phyloP scores from a whole-genome alignment of 2,113 vertebrate species.

The Phalacrocorax aristotelis region DNA sequence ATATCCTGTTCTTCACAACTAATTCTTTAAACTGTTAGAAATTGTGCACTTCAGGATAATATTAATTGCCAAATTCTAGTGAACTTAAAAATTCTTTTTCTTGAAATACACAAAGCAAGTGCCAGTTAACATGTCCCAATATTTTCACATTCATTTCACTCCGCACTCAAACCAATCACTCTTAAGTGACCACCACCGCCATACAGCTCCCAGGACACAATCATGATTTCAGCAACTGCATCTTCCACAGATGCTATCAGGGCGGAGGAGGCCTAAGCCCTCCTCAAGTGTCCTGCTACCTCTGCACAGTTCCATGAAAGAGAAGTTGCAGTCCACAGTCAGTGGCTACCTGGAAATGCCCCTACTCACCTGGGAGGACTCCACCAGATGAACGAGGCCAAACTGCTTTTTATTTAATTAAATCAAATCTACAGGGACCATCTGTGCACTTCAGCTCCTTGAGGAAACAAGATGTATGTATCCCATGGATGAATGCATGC shows the following conservation, averaged over 20 bases:
- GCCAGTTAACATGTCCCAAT: neutral
- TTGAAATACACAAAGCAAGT: neutral
- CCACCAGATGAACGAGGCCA: neutral
- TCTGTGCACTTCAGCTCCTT: neutral
- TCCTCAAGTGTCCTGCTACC: neutral
- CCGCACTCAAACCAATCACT: neutral
- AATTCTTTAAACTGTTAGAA: neutral
- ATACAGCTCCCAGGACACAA: neutral
- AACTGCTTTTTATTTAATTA: neutral
- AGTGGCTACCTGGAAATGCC: neutral
- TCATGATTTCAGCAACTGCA: neutral
- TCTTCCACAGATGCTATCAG: neutral
- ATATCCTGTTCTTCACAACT: neutral
- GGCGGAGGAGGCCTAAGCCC: neutral
- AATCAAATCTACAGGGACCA: neutral
- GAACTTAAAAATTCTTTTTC: neutral
- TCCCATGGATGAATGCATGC: accelerated
- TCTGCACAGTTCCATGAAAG: neutral
- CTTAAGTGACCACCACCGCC: neutral
- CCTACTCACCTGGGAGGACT: neutral
- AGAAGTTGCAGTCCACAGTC: neutral
- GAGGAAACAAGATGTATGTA: neutral
- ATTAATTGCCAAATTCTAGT: neutral
- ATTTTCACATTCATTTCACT: neutral
- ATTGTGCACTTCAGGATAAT: neutral